A percentile compares a stretch with the other conserved stretches of the same genome.
Evolutionary conservation across 2,113 vertebrate genomes (phyloP).

Genomic region (Abramis brama): DNA sequence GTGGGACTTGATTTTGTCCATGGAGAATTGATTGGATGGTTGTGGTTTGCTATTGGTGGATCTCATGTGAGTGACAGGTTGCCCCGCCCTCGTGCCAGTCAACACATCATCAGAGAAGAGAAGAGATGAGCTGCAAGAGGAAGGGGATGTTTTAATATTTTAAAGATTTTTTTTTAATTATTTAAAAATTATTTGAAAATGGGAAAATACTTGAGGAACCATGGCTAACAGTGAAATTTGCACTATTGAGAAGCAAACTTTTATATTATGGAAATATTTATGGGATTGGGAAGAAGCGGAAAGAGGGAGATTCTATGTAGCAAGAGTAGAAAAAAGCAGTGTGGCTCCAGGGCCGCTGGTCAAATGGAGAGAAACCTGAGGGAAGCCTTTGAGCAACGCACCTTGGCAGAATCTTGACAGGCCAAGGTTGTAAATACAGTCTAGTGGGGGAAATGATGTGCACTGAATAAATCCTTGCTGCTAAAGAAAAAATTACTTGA

Average conservation of each 20-base stretch:
- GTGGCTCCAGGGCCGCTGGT: slow-evolving; percentile 5
- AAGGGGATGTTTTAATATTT: too few relatives aligned
- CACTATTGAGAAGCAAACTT: neutral
- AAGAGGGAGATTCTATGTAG: slow-evolving; percentile 21
- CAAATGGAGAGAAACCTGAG: slow-evolving; percentile 46
- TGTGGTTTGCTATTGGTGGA: too few relatives aligned
- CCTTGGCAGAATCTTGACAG: slow-evolving; percentile 55
- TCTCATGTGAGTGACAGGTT: too few relatives aligned
- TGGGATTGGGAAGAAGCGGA: slow-evolving; percentile 19
- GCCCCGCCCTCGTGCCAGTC: too few relatives aligned
- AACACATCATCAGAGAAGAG: too few relatives aligned
- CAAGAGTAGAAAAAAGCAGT: slow-evolving; percentile 6
- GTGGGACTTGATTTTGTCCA: too few relatives aligned
- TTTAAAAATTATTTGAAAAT: neutral
- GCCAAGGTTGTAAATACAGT: slow-evolving; percentile 62
- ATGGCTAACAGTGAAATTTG: neutral
- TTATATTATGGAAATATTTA: slow-evolving; percentile 38
- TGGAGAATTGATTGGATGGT: too few relatives aligned
- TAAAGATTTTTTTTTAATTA: neutral
- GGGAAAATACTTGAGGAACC: neutral
- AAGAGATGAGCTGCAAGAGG: too few relatives aligned
- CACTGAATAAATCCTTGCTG: neutral
- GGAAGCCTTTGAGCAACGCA: slow-evolving; percentile 59
- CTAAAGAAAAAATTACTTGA: neutral
- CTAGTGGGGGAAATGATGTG: slow-evolving; percentile 10